Base-by-base conservation (phyloP, 1,140 invertebrate species). In the Bicyclus anynana region DNA sequence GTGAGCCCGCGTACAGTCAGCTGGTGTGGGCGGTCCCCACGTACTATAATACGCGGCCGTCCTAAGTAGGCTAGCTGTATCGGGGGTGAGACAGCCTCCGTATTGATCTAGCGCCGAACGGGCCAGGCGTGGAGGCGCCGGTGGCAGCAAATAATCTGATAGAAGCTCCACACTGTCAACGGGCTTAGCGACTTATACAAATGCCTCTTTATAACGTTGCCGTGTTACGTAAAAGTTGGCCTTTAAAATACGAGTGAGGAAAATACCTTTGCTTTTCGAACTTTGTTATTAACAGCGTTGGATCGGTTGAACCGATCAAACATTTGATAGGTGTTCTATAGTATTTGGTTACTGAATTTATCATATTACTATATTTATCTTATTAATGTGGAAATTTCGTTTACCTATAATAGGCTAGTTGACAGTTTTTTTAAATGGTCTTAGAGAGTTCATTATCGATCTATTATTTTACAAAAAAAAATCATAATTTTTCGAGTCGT, bases 101-200 rank as follows among this genome's bases (percentile, higher is more conserved):
- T 83, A 85, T 85, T 76, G 80, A 83, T 85, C 77, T 75, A 58
- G 61, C 65, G 59, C 57, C 72, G 65, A 66, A 68, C 68, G 67
- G 72, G 67, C 72, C 74, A 77, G 79, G 68, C 74, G 70, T 56
- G 59, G 53, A 77, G 77, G 68, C 79, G 77, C 77, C 74, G 71
- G 26, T 67, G 42, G 57, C 62, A 66, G 67, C 75, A 76, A 73
- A 77, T 70, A 77, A 70, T 62, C 44, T 60, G 44, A 70, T 63
- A 69, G 65, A 62, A 60, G 55, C 65, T 62, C 54, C 56, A 54
- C 44, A 44, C 47, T 63, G 42, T 64, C 67, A 69, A 49, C 53
- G 46, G 58, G 50, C 55, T 54, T 50, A 58, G 47, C 59, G 54
- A 56, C 51, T 59, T 46, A 48, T 50, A 50, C 37, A 58, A 53